Evolutionary conservation across 2,797 vertebrate species (phyloP).

Genomic region (Callimico goeldii): DNA sequence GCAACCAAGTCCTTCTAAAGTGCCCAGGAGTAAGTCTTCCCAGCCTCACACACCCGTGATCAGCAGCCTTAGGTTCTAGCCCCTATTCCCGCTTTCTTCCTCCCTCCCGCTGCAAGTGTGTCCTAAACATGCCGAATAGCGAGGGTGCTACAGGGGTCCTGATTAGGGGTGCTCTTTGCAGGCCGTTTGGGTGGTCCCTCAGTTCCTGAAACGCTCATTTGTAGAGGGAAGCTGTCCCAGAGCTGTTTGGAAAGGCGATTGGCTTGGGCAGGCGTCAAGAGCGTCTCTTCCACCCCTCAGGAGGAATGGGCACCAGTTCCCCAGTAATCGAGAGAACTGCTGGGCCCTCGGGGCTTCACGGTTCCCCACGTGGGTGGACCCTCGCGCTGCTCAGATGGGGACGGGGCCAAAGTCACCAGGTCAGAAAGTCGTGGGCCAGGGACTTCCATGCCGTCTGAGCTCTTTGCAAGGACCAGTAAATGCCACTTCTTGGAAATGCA

Average conservation of each 20-base stretch:
- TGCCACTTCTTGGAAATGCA: no score
- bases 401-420: neutral
- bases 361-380: rapidly evolving
- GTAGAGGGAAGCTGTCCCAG: rapidly evolving
- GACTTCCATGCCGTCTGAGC: rapidly evolving
- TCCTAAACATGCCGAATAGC: neutral
- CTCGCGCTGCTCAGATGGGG: rapidly evolving
- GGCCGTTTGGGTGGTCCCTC: neutral
- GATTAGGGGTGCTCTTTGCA: rapidly evolving
- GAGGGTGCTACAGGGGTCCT: neutral
- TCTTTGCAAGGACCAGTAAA: neutral
- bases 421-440: rapidly evolving
- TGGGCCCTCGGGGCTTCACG: no score
- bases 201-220: neutral
- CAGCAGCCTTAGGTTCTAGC: neutral
- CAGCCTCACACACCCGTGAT: neutral
- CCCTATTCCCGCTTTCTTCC: neutral
- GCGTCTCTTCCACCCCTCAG: rapidly evolving
- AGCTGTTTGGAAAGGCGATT: neutral
- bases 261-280: rapidly evolving
- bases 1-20: neutral
- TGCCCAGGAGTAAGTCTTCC: neutral
- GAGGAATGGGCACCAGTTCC: neutral
- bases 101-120: neutral
- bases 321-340: neutral